Percentiles rank a stretch among this genome's conserved stretches.
phyloP scores from a whole-genome alignment of 2,888 invertebrate species.

The Brachypalpus laphriformis region DNA sequence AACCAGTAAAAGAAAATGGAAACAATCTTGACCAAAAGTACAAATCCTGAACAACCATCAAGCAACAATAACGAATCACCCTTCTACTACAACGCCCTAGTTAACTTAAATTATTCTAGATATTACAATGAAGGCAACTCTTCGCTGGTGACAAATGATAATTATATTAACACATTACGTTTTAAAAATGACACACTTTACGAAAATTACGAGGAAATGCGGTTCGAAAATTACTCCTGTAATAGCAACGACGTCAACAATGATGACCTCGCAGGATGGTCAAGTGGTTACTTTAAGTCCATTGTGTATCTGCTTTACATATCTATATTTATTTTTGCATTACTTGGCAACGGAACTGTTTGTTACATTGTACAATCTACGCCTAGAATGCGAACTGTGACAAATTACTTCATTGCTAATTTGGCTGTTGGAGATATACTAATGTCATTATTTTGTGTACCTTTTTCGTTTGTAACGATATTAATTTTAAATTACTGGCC shows the following conservation, averaged over 20 bases:
- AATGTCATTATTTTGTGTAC: constrained; percentile 95
- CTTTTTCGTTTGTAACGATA: constrained; percentile 93
- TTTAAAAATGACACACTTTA: constrained; percentile 31
- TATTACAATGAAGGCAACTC: constrained; percentile 9
- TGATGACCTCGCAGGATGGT: constrained; percentile 77
- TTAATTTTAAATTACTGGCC: constrained; percentile 94
- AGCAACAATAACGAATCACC: constrained; percentile 18
- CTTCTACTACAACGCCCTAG: constrained; percentile 46
- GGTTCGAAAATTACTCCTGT: constrained; percentile 77
- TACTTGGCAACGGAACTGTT: constrained; percentile 90
- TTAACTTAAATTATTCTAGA: constrained; percentile 50
- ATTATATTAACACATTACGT: constrained; percentile 24
- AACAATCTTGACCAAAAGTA: background rate
- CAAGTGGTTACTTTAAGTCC: constrained; percentile 85
- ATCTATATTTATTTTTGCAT: constrained; percentile 87
- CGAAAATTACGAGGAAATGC: constrained; percentile 31
- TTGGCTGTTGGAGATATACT: constrained; percentile 94
- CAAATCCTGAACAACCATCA: background rate
- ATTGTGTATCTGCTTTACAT: constrained; percentile 89
- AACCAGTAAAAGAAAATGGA: constrained; percentile 16
- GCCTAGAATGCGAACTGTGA: constrained; percentile 94
- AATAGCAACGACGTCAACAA: constrained; percentile 71
- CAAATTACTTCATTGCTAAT: constrained; percentile 95
- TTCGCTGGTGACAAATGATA: constrained; percentile 14
- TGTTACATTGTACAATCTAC: constrained; percentile 93